Base-by-base conservation (phyloP, 2,113 vertebrate species). In the Tympanuchus pallidicinctus region DNA sequence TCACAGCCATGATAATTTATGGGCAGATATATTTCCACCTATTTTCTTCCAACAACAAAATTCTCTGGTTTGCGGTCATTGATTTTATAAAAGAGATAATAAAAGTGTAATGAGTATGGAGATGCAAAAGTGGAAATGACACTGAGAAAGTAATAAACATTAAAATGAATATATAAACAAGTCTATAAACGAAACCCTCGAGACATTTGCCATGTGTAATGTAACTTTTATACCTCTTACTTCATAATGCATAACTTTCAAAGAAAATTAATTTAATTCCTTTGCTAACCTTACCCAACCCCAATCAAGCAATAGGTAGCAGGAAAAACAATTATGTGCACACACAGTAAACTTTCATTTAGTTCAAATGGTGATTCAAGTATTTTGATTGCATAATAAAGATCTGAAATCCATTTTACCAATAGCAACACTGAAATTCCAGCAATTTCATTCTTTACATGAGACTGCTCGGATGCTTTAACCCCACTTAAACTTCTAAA, bases 151-250 rank as follows among this genome's bases (percentile, higher is more conserved):
- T 84, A 96, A 97, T 98, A 97, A 98, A 96, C 97, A 97, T 96
- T 97, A 96, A 94, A 97, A 97, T 95, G 94, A 97, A 97, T 95
- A 97, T 95, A 97, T 90, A 98, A 96, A 97, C 96, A 97, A 95
- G 94, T 95, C 97, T 82, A 97, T 97, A 98, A 98, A 98, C 93
- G 75, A 96, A 97, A 93, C 95, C 96, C 96, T 95, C 92, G 82
- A 97, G 96, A 97, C 73, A 96, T 95, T 97, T 95, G 93, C 94
- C 95, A 83, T 27, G 56, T 94, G 81, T 92, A 97, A 96, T 96
- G 88, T 82, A 91, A 93, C 80, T 94, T 97, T 97, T 97, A 96
- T 96, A 97, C 94, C 95, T 96, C 87, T 95, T 83, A 85, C 94
- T 97, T 96, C 95, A 95, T 63, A 45, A 96, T n/a, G 87, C 91